Percentiles rank a stretch among this genome's conserved stretches.
These are phyloP conservation scores for Cabera pusaria DNA, from an alignment of 2,888 invertebrate genomes.

Conservation along the genomic window DNA sequence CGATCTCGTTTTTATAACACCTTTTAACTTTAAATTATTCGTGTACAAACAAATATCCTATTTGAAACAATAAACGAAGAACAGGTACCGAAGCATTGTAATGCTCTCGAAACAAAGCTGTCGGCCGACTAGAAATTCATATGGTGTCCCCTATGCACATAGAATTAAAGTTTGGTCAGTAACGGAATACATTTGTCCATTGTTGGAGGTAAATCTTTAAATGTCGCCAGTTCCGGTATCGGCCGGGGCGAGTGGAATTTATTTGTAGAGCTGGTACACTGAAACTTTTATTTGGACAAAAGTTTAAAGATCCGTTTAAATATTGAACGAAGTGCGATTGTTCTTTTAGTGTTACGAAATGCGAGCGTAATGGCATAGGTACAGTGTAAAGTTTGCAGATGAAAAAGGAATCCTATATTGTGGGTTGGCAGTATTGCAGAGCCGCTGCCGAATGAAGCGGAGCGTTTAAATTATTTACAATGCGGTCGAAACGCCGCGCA, in stretches of 20 bases:
- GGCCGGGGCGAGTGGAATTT: slow-evolving; percentile 18
- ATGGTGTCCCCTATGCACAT: slow-evolving; percentile 52
- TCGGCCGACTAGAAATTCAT: slow-evolving; percentile 50
- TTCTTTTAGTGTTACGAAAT: slow-evolving; percentile 10
- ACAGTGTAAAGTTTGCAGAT: slow-evolving; percentile 26
- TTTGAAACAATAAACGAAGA: slow-evolving; percentile 36
- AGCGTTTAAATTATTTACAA: slow-evolving; percentile 68
- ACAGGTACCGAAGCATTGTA: slow-evolving; percentile 43
- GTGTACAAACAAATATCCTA: slow-evolving; percentile 21
- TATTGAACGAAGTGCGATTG: slow-evolving; percentile 2
- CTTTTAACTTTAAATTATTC: slow-evolving; percentile 25
- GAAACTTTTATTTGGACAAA: slow-evolving; percentile 1
- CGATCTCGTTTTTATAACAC: slow-evolving; percentile 19
- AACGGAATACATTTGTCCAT: slow-evolving; percentile 52
- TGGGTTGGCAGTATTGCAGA: slow-evolving; percentile 30
- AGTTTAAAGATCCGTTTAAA: slow-evolving; percentile 5
- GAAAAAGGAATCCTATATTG: slow-evolving; percentile 50
- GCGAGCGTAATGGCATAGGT: slow-evolving; percentile 2
- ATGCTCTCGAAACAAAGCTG: slow-evolving; percentile 55
- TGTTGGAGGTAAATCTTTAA: slow-evolving; percentile 41
- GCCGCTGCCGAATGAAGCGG: slow-evolving; percentile 43
- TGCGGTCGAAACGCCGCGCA: slow-evolving; percentile 56
- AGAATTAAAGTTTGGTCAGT: slow-evolving; percentile 52
- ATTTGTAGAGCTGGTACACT: slow-evolving; percentile 18
- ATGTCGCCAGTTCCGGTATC: slow-evolving; percentile 33